Evolutionary conservation across 2,888 invertebrate genomes (phyloP).

Genomic region (Ypsolopha sequella): DNA sequence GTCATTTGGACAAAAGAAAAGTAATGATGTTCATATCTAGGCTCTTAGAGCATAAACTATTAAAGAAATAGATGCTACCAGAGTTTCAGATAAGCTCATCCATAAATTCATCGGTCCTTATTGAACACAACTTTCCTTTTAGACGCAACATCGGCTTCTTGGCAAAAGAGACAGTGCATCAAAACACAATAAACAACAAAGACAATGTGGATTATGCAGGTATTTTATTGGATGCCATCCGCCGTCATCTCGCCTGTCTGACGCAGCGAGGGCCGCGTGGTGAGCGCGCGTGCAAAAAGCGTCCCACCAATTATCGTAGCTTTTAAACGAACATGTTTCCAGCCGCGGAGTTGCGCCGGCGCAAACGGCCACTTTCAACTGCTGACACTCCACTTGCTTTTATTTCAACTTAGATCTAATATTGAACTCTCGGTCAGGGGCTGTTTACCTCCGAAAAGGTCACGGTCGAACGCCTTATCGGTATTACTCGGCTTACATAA

Average conservation of each 20-base stretch:
- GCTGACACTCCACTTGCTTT: constrained; percentile 29
- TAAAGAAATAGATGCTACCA: too few relatives aligned
- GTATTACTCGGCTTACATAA: background rate
- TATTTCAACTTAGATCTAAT: constrained; percentile 42
- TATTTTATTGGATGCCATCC: too few relatives aligned
- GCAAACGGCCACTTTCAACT: constrained; percentile 44
- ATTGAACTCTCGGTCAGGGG: constrained; percentile 16
- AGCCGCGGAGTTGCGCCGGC: constrained; percentile 25
- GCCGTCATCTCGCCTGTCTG: background rate
- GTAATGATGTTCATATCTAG: too few relatives aligned
- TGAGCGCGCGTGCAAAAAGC: constrained; percentile 29
- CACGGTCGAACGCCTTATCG: background rate
- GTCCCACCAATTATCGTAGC: constrained; percentile 52
- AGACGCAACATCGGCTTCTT: too few relatives aligned
- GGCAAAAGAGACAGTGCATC: too few relatives aligned
- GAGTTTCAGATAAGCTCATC: too few relatives aligned
- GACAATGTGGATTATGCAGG: too few relatives aligned
- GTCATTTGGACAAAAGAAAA: too few relatives aligned
- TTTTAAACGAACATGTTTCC: constrained; percentile 37
- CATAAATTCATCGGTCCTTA: too few relatives aligned
- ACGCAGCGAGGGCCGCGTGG: constrained; percentile 8
- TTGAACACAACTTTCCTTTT: too few relatives aligned
- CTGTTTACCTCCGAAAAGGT: background rate
- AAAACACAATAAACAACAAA: too few relatives aligned
- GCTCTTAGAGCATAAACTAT: too few relatives aligned